Evolutionary conservation across 2,888 invertebrate genomes (phyloP).

Genomic region (Erynnis tages): DNA sequence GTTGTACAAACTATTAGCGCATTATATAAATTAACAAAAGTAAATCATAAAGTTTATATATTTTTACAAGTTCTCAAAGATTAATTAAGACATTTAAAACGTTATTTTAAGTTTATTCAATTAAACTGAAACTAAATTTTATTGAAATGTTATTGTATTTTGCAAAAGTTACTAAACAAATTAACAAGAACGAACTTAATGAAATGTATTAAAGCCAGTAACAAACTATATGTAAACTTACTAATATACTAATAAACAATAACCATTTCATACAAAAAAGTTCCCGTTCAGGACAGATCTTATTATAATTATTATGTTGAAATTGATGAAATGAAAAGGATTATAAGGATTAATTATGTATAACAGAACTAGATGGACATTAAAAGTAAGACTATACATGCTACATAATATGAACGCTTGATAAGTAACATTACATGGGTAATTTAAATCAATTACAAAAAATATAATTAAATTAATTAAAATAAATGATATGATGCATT

Average conservation of each 20-base stretch:
- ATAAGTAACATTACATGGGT: slow-evolving; percentile 61
- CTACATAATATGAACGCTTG: slow-evolving; percentile 50
- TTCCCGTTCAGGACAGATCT: slow-evolving; percentile 60
- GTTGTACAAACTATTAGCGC: no score
- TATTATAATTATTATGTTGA: slow-evolving; percentile 33
- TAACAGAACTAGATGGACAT: slow-evolving; percentile 29
- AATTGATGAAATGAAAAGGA: background rate
- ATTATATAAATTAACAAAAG: no score
- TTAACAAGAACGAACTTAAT: slow-evolving; percentile 10
- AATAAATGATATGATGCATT: slow-evolving; percentile 82
- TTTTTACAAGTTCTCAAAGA: no score
- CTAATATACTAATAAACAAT: slow-evolving; percentile 36
- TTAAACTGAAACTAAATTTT: no score
- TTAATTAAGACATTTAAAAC: no score
- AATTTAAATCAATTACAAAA: slow-evolving; percentile 61
- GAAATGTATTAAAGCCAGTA: slow-evolving; percentile 35
- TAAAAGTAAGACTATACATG: slow-evolving; percentile 42
- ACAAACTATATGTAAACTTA: slow-evolving; percentile 35
- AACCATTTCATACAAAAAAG: slow-evolving; percentile 79
- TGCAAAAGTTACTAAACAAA: no score
- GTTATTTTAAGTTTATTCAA: no score
- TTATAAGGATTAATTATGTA: slow-evolving; percentile 38
- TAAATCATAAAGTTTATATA: no score
- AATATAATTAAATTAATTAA: slow-evolving; percentile 74
- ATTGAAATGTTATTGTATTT: no score